Conservation (phyloP, 2,113 vertebrate genomes). For the Stegastes partitus region DNA sequence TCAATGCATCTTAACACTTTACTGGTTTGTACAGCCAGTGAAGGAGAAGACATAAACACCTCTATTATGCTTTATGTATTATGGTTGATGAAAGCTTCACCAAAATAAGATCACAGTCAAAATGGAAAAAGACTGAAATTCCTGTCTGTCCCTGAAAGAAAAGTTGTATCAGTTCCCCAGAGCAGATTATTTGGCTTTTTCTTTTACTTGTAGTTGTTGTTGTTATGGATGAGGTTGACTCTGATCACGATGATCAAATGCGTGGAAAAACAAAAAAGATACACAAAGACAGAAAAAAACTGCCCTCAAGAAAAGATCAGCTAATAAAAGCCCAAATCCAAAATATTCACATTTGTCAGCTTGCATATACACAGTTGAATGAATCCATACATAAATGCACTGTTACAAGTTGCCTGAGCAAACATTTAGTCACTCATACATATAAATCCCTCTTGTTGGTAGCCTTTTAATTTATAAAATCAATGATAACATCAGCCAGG, state of each 20-base stretch:
- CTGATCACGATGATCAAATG: conserved; percentile 12
- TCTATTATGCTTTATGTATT: not conserved
- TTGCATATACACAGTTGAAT: not conserved
- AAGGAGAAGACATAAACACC: too few species aligned
- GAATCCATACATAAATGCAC: not conserved
- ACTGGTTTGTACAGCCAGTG: not conserved
- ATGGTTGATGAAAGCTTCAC: too few species aligned
- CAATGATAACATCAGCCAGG: not conserved
- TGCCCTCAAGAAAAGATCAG: not conserved
- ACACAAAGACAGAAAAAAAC: not conserved
- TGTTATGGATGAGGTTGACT: conserved; percentile 30
- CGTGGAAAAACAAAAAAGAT: not conserved
- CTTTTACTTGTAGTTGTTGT: conserved; percentile 12
- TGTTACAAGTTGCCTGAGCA: too few species aligned
- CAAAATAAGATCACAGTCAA: too few species aligned
- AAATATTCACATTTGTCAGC: not conserved
- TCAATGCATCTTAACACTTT: not conserved
- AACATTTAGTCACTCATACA: too few species aligned
- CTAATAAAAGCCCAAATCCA: not conserved
- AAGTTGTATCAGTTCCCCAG: conserved; percentile 42
- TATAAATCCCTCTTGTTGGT: not conserved
- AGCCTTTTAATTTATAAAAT: conserved; percentile 22
- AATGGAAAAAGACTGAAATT: not conserved
- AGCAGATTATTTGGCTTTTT: conserved; percentile 40
- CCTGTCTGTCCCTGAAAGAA: conserved; percentile 39